phyloP scores from a whole-genome alignment of 2,888 invertebrate genomes.

The Drosophila merina region DNA sequence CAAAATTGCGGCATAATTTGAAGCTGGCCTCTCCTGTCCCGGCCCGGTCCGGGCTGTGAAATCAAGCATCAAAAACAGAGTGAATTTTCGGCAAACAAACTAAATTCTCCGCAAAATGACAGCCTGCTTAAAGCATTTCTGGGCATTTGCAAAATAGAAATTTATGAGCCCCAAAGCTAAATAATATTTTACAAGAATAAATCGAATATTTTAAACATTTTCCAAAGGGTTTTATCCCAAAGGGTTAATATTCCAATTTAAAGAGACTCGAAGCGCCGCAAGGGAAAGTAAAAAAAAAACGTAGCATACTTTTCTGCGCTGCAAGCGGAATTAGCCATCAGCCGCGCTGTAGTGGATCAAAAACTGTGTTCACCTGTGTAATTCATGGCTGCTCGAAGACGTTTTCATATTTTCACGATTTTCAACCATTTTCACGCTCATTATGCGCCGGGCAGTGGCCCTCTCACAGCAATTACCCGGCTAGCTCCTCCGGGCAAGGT shows the following conservation, averaged over 20 bases:
- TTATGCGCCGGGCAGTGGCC: slow-evolving; percentile 61
- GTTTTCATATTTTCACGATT: slow-evolving; percentile 72
- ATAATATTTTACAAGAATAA: background rate
- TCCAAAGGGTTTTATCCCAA: too few relatives aligned
- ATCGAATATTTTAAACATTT: background rate
- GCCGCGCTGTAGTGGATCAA: slow-evolving; percentile 22
- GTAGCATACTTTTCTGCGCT: slow-evolving; percentile 35
- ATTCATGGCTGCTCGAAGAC: slow-evolving; percentile 27
- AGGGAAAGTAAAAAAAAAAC: slow-evolving; percentile 3
- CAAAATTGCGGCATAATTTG: slow-evolving; percentile 48
- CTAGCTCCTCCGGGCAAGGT: background rate
- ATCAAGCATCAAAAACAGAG: slow-evolving; percentile 30
- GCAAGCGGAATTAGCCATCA: slow-evolving; percentile 37
- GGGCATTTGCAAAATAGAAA: background rate
- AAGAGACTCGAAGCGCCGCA: too few relatives aligned
- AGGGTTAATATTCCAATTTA: too few relatives aligned
- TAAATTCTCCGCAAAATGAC: too few relatives aligned
- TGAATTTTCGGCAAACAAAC: slow-evolving; percentile 3
- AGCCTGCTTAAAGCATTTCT: background rate
- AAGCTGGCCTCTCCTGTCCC: background rate
- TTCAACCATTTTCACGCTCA: slow-evolving; percentile 76
- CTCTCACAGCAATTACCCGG: slow-evolving; percentile 73
- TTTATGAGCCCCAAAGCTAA: background rate
- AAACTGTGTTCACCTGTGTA: slow-evolving; percentile 17
- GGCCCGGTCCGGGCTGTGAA: slow-evolving; percentile 9